Base-by-base conservation (phyloP, 2,888 invertebrate genomes). In the Lysandra coridon region DNA sequence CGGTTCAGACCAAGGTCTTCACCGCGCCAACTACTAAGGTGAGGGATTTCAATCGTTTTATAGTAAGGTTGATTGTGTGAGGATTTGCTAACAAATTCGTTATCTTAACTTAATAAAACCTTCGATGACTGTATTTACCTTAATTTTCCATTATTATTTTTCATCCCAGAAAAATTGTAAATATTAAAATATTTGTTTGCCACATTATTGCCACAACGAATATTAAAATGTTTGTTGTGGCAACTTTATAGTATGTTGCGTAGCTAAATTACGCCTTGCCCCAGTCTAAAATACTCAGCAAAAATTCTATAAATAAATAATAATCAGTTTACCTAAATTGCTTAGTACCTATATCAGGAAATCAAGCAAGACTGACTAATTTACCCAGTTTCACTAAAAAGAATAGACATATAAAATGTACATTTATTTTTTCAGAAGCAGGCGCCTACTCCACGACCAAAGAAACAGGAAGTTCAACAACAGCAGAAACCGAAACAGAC, bases 1-100 rank as follows among this genome's bases (percentile, higher is more conserved):
- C 97, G 83, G 96, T 96, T 80, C 96, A 97, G 88, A 95, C 96
- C 86, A 97, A 96, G 94, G 96, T 98, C 88, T 98, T 97, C 95
- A 95, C 96, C 82, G 96, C 97, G 85, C 96, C 96, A 79, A 91
- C 94, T 85, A 92, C 91, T 89, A 96, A 96, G 95, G 96, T 96
- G 79, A 74, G 57, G n/a, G 30, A 64, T 1, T 30, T 30, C 23
- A 23, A 23, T 30, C 3, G 23, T 10, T 64, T 30, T 30, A 7
- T 64, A 64, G 2, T 1, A 10, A 7, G 44, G n/a, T 64, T 10
- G 64, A 64, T 17, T 57, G 10, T 17, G 57, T 57, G 57, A 57
- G 57, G 57, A 1, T 57, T 57, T 57, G 49, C 2, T 49, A 12
- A 49, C 49, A 49, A 49, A 49, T 49, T 49, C 12, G 49, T 12